Evolutionary conservation across 2,888 invertebrate genomes (phyloP).

Genomic region (Orchestes rusci): DNA sequence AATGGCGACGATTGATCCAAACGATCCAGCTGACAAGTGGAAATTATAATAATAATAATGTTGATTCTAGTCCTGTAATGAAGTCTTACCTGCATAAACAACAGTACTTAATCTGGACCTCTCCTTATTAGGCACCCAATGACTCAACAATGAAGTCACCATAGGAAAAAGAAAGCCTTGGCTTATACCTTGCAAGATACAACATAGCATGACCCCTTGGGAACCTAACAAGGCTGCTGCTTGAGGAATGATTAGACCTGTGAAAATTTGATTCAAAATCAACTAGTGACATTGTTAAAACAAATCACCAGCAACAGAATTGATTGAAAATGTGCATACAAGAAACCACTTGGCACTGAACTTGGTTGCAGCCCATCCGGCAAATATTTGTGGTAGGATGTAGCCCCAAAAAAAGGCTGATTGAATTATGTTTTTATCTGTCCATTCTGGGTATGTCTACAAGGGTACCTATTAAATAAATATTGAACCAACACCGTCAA

Average conservation of each 20-base stretch:
- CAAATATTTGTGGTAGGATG: slow-evolving; percentile 63
- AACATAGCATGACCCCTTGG: slow-evolving; percentile 11
- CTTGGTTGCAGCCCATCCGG: slow-evolving; percentile 61
- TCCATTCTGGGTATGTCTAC: slow-evolving; percentile 44
- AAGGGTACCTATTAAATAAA: too few relatives aligned
- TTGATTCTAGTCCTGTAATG: too few relatives aligned
- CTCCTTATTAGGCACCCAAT: slow-evolving; percentile 15
- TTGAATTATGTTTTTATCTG: slow-evolving; percentile 50
- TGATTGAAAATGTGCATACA: slow-evolving; percentile 44
- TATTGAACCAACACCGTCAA: too few relatives aligned
- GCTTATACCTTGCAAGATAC: slow-evolving; percentile 13
- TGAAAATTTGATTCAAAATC: too few relatives aligned
- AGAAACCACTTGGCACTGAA: slow-evolving; percentile 69
- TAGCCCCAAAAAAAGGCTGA: slow-evolving; percentile 81
- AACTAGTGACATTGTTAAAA: too few relatives aligned
- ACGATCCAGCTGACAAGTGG: too few relatives aligned
- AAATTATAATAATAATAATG: too few relatives aligned
- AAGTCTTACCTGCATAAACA: slow-evolving; percentile 8
- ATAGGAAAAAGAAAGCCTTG: slow-evolving; percentile 16
- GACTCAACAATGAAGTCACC: slow-evolving; percentile 10
- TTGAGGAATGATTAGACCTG: slow-evolving; percentile 7
- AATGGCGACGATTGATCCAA: slow-evolving; percentile 73
- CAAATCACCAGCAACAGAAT: slow-evolving; percentile 12
- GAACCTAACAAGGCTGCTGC: slow-evolving; percentile 11
- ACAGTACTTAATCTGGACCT: slow-evolving; percentile 9